phyloP scores from a whole-genome alignment of 2,113 vertebrate species.

The Indicator indicator region DNA sequence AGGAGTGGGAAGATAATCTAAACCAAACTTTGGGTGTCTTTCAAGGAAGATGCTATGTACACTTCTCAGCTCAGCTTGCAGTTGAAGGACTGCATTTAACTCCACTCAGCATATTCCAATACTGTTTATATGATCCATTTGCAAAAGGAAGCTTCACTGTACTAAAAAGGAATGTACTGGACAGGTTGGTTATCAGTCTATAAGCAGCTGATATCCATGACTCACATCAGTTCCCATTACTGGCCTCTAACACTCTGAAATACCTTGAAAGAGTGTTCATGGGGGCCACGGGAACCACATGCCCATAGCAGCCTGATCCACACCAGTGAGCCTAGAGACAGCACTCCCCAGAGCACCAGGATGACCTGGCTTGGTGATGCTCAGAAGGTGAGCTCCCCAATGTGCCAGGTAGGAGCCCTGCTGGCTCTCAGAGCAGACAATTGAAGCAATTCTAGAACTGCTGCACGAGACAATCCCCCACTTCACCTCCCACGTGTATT shows the following conservation, averaged over 20 bases:
- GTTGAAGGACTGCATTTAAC: not conserved
- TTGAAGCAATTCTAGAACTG: not conserved
- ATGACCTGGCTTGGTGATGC: not conserved
- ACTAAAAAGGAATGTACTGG: not conserved
- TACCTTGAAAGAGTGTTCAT: not conserved
- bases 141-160: not conserved
- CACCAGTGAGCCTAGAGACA: not conserved
- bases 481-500: not conserved
- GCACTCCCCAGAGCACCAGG: fast-evolving
- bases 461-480: fast-evolving
- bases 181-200: not conserved
- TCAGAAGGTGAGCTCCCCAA: not conserved
- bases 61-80: not conserved
- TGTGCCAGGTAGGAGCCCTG: not conserved
- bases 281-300: not conserved
- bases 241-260: not conserved
- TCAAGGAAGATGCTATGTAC: not conserved
- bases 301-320: fast-evolving
- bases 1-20: not conserved
- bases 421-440: not conserved
- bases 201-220: not conserved
- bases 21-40: fast-evolving
- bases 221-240: not conserved
- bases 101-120: not conserved
- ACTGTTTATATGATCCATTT: not conserved